Conservation (phyloP, 2,888 invertebrate species). For the Andrena hattorfiana region DNA sequence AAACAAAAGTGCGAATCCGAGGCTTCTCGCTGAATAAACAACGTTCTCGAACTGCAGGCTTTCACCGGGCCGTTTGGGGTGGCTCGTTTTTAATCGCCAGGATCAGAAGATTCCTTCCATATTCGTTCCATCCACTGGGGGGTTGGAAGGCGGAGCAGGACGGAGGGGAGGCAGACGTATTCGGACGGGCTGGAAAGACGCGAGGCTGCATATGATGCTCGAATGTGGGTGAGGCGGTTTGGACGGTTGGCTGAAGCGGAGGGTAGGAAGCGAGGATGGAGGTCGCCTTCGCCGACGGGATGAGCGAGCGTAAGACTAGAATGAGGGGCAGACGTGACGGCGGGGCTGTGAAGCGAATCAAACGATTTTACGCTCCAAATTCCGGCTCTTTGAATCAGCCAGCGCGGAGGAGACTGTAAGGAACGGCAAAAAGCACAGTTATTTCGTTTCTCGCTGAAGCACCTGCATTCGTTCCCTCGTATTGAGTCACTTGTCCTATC, state of each 20-base stretch:
- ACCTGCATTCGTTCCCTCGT: conserved; percentile 30
- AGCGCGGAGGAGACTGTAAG: conserved; percentile 55
- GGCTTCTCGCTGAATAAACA: conserved; percentile 2
- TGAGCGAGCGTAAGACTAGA: conserved; percentile 61
- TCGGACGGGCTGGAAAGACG: conserved; percentile 10
- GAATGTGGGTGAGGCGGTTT: conserved; percentile 42
- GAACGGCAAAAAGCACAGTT: conserved; percentile 60
- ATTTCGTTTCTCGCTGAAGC: conserved; percentile 55
- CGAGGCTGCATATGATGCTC: conserved; percentile 44
- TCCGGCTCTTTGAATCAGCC: conserved; percentile 72
- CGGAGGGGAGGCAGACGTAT: conserved; percentile 10
- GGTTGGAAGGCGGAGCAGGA: background rate
- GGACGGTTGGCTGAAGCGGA: conserved; percentile 42
- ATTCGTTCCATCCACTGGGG: background rate
- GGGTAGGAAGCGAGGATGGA: conserved; percentile 33
- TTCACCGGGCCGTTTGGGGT: background rate
- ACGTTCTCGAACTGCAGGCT: background rate
- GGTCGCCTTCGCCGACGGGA: conserved; percentile 51
- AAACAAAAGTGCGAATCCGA: background rate
- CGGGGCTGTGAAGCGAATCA: conserved; percentile 80
- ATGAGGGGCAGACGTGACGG: conserved; percentile 76
- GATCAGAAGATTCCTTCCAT: conserved; percentile 4
- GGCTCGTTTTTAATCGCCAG: conserved; percentile 10
- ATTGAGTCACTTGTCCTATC: conserved; percentile 35
- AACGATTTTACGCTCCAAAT: conserved; percentile 84